Evolutionary conservation across 2,113 vertebrate species (phyloP).

Genomic region (Bucco capensis): DNA sequence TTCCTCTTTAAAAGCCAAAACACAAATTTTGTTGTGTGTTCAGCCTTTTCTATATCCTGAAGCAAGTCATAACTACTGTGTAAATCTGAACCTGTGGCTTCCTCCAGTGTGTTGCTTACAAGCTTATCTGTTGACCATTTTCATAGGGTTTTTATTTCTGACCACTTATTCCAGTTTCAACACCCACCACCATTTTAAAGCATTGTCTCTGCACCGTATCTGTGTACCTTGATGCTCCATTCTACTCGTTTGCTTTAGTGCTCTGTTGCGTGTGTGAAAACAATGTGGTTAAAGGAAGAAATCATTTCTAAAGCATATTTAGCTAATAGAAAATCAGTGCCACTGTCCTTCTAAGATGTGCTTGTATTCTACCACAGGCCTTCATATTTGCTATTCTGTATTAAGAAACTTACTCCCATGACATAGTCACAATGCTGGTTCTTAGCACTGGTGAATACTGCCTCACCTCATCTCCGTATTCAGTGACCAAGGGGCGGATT

Average conservation of each 20-base stretch:
- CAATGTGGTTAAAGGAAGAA: conserved; percentile 29
- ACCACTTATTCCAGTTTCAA: neutral
- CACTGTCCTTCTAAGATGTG: neutral
- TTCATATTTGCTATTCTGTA: neutral
- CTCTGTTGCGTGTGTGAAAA: conserved; percentile 8
- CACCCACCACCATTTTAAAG: neutral
- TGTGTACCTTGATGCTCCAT: neutral
- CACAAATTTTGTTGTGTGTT: conserved; percentile 47
- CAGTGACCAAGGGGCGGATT: conserved; percentile 73
- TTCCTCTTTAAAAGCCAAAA: conserved; percentile 55
- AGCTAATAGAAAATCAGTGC: conserved; percentile 24
- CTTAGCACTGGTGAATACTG: conserved; percentile 44
- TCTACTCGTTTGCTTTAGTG: neutral
- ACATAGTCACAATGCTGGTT: neutral
- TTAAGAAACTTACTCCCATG: neutral
- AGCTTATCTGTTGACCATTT: neutral
- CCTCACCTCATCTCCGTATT: conserved; percentile 65
- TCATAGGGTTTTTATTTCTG: conserved; percentile 27
- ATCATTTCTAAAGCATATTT: neutral
- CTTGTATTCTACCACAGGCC: conserved; percentile 46
- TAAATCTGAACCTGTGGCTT: conserved; percentile 53
- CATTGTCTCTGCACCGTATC: neutral
- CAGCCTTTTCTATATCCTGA: conserved; percentile 51
- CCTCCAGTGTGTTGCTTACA: conserved; percentile 1
- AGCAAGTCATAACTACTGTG: conserved; percentile 60